Evolutionary conservation across 2,888 invertebrate genomes (phyloP).

Genomic region (Drosophila greeni): DNA sequence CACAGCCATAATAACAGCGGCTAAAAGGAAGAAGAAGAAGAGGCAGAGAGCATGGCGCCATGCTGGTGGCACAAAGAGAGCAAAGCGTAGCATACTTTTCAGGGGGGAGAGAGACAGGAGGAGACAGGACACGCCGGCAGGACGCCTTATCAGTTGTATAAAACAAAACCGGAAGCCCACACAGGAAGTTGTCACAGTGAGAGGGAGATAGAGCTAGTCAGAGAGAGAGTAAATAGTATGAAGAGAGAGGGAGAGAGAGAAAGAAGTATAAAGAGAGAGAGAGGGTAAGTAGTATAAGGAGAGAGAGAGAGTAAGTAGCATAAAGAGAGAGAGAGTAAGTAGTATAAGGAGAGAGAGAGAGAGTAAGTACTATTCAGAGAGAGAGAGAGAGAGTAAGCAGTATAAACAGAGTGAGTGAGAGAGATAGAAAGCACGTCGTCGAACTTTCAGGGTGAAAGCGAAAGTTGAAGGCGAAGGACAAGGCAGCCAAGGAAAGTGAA

Average conservation of each 20-base stretch:
- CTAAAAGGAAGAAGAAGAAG: constrained; percentile 61
- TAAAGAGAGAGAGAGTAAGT: constrained; percentile 14
- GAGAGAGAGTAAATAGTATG: constrained; percentile 6
- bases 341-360: constrained; percentile 16
- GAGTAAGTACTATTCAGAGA: constrained; percentile 8
- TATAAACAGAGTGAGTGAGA: constrained; percentile 7
- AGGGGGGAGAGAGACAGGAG: constrained; percentile 15
- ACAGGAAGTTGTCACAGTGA: constrained; percentile 65
- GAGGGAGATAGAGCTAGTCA: constrained; percentile 12
- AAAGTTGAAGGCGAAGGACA: constrained; percentile 71
- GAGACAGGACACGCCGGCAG: constrained; percentile 47
- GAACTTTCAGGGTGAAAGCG: constrained; percentile 72
- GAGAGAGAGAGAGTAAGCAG: constrained; percentile 14
- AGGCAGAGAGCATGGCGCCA: constrained; percentile 51
- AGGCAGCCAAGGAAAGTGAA: constrained; percentile 64
- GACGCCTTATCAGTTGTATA: constrained; percentile 71
- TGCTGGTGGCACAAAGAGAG: constrained; percentile 56
- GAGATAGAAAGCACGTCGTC: constrained; percentile 50
- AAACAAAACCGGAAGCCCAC: constrained; percentile 75
- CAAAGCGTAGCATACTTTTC: constrained; percentile 63
- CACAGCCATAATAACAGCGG: constrained; percentile 59
- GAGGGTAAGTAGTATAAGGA: too few species aligned
- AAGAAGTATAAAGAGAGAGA: constrained; percentile 23
- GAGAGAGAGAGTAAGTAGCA: constrained; percentile 8
- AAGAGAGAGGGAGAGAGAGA: constrained; percentile 13